A percentile compares a stretch with the other conserved stretches of the same genome.
phyloP scores from a whole-genome alignment of 2,888 invertebrate genomes.

The Drosophila colorata region DNA sequence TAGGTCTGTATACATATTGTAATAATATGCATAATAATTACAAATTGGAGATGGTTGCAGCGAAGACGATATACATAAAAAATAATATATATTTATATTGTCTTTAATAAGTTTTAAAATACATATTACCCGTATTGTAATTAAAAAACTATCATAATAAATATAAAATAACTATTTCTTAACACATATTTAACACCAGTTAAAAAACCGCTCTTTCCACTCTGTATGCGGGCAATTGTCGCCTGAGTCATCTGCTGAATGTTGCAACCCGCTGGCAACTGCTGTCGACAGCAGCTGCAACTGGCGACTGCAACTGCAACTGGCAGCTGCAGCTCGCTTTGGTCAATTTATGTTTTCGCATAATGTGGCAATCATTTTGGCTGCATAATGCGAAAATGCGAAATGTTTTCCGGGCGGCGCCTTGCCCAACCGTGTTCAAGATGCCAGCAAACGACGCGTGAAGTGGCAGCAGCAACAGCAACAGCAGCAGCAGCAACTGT shows the following conservation, averaged over 20 bases:
- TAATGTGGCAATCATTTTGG: slow-evolving; percentile 54
- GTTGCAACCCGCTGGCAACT: slow-evolving; percentile 14
- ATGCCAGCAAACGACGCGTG: slow-evolving; percentile 58
- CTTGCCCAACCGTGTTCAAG: slow-evolving; percentile 42
- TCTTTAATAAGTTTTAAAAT: too few relatives aligned
- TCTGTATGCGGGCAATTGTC: neutral
- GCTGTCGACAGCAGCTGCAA: neutral
- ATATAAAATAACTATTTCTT: too few relatives aligned
- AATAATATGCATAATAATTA: too few relatives aligned
- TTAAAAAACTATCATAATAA: too few relatives aligned
- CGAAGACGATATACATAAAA: too few relatives aligned
- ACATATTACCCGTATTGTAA: too few relatives aligned
- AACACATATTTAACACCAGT: too few relatives aligned
- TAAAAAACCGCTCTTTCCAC: neutral
- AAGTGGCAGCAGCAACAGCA: slow-evolving; percentile 42
- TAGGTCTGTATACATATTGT: neutral
- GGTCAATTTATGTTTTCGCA: slow-evolving; percentile 47
- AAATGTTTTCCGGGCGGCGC: slow-evolving; percentile 66
- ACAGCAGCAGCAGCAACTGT: slow-evolving; percentile 29
- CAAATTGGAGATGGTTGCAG: too few relatives aligned
- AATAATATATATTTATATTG: too few relatives aligned
- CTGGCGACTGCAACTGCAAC: neutral
- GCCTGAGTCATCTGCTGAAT: slow-evolving; percentile 2
- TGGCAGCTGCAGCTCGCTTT: slow-evolving; percentile 17
- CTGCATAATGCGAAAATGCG: slow-evolving; percentile 39